Conservation (phyloP, 64 coral and sea anemone genomes). For the Stylophora pistillata region DNA sequence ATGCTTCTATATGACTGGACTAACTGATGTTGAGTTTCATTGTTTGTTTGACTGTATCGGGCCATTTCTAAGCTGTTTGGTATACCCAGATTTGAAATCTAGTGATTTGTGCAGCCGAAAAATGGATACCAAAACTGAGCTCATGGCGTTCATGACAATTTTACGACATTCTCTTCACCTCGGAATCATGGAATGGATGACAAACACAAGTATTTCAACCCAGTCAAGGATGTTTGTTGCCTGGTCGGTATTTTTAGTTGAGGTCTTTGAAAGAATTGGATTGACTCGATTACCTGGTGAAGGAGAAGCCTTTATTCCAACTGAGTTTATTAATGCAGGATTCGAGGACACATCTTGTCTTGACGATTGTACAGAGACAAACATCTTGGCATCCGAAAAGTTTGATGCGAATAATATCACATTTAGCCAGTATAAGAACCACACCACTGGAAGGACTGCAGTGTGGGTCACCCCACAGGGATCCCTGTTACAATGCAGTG, state of each 20-base stretch:
- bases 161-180: conserved; percentile 58
- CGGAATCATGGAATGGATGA: conserved; percentile 49
- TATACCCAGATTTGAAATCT: conserved; percentile 58
- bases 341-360: conserved; percentile 70
- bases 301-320: conserved; percentile 36
- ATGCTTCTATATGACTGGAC: conserved; percentile 51
- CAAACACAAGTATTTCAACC: conserved; percentile 50
- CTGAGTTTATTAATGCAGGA: conserved; percentile 52
- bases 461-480: conserved; percentile 74
- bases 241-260: conserved; percentile 58
- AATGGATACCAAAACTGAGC: conserved; percentile 63
- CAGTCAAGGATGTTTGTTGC: conserved; percentile 41
- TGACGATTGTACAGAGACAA: conserved; percentile 50
- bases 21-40: conserved; percentile 51
- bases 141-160: conserved; percentile 61
- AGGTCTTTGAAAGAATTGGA: no score
- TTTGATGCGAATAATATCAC: conserved; percentile 56
- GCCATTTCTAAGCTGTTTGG: conserved; percentile 50
- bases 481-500: conserved; percentile 50
- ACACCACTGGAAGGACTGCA: conserved; percentile 62
- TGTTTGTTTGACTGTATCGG: conserved; percentile 70
- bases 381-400: conserved; percentile 42
- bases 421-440: conserved; percentile 64
- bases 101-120: no score
- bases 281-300: conserved; percentile 37